Percentiles rank a stretch among this genome's conserved stretches.
These are phyloP conservation scores for Cygnus olor DNA, from an alignment of 2,797 vertebrate genomes.

Conservation along the genomic window DNA sequence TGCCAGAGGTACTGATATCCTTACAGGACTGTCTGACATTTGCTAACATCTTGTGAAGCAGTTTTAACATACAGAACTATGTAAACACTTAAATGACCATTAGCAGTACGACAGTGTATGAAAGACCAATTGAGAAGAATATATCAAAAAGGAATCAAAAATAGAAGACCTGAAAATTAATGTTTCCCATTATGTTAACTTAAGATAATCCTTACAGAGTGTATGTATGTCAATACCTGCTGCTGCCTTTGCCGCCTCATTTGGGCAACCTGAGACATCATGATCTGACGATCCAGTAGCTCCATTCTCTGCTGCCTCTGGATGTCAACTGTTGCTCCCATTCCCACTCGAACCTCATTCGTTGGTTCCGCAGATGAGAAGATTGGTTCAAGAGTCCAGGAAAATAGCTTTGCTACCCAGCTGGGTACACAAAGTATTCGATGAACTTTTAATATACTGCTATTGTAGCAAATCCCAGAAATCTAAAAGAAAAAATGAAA, in stretches of 20 bases:
- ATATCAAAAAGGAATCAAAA: not conserved
- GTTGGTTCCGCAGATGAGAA: conserved; percentile 88
- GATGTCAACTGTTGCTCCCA: conserved; percentile 97
- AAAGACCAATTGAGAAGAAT: not conserved
- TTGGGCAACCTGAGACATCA: conserved; percentile 91
- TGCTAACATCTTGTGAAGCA: not conserved
- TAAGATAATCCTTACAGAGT: not conserved
- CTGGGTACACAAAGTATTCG: conserved; percentile 84
- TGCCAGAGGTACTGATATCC: not conserved
- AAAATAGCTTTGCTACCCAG: conserved; percentile 85
- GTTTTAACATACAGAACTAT: not conserved
- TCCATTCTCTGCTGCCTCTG: conserved; percentile 97
- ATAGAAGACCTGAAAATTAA: fast-evolving
- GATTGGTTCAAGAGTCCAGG: conserved; percentile 87
- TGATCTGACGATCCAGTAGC: conserved; percentile 90
- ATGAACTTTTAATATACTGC: conserved; percentile 83
- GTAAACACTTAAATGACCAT: not conserved
- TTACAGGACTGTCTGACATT: not conserved
- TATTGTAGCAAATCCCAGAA: conserved; percentile 88
- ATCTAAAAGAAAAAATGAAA: conserved; percentile 79
- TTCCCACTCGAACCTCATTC: conserved; percentile 87
- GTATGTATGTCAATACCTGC: conserved; percentile 69
- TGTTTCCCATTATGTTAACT: not conserved
- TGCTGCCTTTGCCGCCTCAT: conserved; percentile 84
- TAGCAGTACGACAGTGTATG: not conserved